Percentiles rank a stretch among this genome's conserved stretches.
These are phyloP conservation scores for Decapterus maruadsi DNA, from an alignment of 2,797 vertebrate genomes.

Conservation along the genomic window DNA sequence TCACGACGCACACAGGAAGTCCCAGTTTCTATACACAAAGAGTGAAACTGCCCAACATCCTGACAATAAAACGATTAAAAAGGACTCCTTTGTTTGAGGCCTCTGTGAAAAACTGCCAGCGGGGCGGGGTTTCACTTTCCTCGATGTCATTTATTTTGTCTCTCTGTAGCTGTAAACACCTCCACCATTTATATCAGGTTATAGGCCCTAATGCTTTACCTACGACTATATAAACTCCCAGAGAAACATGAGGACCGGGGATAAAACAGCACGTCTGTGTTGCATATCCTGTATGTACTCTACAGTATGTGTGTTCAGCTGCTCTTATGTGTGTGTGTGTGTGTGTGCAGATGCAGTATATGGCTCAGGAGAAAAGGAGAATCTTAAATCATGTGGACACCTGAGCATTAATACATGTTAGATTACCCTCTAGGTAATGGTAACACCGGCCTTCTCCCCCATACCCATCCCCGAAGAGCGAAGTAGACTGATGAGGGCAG, in stretches of 20 bases:
- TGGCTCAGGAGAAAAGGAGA: constrained; percentile 13
- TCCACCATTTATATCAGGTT: constrained; percentile 62
- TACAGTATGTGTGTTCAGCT: constrained; percentile 38
- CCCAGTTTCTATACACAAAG: constrained; percentile 16
- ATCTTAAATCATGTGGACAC: constrained; percentile 65
- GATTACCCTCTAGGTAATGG: constrained; percentile 59
- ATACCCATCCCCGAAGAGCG: constrained; percentile 44
- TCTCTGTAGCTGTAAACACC: constrained; percentile 65
- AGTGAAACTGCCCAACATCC: constrained; percentile 30
- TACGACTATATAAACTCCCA: constrained; percentile 37
- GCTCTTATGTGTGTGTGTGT: not conserved
- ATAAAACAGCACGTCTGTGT: constrained; percentile 46
- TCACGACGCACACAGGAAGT: not conserved
- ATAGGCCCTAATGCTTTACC: constrained; percentile 43
- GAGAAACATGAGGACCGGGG: constrained; percentile 52
- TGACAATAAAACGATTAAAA: constrained; percentile 59
- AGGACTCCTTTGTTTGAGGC: constrained; percentile 48
- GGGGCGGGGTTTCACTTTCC: constrained; percentile 46
- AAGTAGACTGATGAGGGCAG: constrained; percentile 65
- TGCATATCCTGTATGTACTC: constrained; percentile 18
- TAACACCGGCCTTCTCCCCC: constrained; percentile 22
- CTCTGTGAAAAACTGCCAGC: constrained; percentile 39
- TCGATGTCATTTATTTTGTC: constrained; percentile 60
- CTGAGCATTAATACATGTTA: constrained; percentile 35
- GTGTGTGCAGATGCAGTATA: not conserved